A percentile compares a stretch with the other conserved stretches of the same genome.
phyloP scores from a whole-genome alignment of 2,113 vertebrate genomes.

The Madoqua kirkii region DNA sequence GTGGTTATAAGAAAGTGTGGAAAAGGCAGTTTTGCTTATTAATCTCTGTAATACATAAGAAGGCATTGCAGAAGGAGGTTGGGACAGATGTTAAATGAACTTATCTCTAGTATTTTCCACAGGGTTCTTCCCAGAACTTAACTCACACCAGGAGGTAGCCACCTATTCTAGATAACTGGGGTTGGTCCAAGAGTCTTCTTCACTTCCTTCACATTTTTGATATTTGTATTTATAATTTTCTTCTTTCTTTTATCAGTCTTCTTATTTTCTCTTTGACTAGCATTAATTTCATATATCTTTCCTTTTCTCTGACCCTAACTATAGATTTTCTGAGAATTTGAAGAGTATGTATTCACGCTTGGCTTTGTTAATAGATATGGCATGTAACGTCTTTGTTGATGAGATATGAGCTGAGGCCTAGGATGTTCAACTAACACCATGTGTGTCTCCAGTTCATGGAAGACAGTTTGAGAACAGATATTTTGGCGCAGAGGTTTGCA shows the following conservation, averaged over 20 bases:
- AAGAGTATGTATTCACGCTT: background rate
- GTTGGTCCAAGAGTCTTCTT: background rate
- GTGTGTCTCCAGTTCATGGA: background rate
- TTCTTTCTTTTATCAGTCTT: background rate
- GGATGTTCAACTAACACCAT: background rate
- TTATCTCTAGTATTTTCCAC: background rate
- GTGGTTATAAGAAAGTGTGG: background rate
- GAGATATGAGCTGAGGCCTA: background rate
- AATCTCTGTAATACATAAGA: background rate
- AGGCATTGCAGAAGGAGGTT: background rate
- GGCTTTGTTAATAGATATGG: background rate
- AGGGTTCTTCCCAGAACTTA: background rate
- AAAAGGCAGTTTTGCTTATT: background rate
- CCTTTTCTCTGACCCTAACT: background rate
- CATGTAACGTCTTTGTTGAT: background rate
- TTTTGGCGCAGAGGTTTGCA: background rate
- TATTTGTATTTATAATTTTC: background rate
- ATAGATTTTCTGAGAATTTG: background rate
- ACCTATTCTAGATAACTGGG: background rate
- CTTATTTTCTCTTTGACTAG: background rate
- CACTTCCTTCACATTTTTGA: background rate
- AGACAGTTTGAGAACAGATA: background rate
- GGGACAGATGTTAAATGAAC: background rate
- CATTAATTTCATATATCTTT: background rate
- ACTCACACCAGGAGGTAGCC: background rate